These are phyloP conservation scores for Lacanobia oleracea DNA, from an alignment of 2,888 invertebrate species.

Conservation along the genomic window DNA sequence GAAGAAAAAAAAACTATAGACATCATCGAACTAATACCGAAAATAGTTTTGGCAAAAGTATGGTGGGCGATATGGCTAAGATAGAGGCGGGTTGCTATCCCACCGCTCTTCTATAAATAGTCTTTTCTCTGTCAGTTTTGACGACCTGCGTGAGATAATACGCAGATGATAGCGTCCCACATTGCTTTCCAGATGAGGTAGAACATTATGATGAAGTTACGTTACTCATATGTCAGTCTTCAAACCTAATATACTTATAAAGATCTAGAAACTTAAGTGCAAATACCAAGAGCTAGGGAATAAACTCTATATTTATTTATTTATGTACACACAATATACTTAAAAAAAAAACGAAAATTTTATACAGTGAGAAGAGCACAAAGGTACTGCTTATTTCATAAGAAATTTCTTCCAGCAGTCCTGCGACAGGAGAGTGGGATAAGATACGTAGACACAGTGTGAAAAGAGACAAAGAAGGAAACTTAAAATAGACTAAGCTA, in stretches of 20 bases:
- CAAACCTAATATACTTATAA: not conserved
- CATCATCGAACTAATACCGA: not conserved
- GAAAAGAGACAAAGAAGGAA: no score
- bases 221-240: not conserved
- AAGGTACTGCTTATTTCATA: no score
- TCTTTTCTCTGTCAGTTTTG: conserved; percentile 4
- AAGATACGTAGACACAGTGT: no score
- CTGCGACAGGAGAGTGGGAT: no score
- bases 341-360: no score
- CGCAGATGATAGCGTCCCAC: conserved; percentile 20
- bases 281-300: not conserved
- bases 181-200: not conserved
- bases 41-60: conserved; percentile 4
- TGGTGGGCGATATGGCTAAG: not conserved
- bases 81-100: not conserved
- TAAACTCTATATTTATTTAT: no score
- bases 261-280: not conserved
- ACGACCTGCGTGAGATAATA: conserved; percentile 24
- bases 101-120: conserved; percentile 21
- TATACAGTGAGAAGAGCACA: no score
- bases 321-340: no score
- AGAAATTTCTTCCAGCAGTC: no score
- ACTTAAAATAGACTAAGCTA: no score
- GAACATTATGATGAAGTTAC: conserved; percentile 22
- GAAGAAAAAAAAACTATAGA: no score